Conservation (phyloP, 2,888 invertebrate species). For the Dolichomitus sp. region DNA sequence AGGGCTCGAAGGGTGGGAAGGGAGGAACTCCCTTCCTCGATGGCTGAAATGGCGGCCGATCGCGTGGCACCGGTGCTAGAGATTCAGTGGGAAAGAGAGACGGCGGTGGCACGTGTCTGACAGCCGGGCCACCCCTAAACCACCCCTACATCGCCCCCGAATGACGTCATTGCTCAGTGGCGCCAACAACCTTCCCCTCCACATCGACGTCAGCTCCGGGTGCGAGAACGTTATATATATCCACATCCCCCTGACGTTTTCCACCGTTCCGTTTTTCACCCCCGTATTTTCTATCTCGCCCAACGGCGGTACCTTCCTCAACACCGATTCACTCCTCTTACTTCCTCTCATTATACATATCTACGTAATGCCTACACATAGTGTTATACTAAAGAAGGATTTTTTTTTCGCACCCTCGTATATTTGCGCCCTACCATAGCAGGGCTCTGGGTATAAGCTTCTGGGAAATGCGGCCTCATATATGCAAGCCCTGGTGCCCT, state of each 20-base stretch:
- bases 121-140: constrained; percentile 65
- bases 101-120: constrained; percentile 76
- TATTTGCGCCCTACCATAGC: background rate
- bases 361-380: background rate
- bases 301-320: constrained; percentile 13
- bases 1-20: background rate
- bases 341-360: constrained; percentile 1
- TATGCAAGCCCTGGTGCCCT: constrained; percentile 35
- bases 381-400: constrained; percentile 39
- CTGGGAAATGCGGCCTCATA: constrained; percentile 54
- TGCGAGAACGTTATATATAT: constrained; percentile 35
- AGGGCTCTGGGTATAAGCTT: constrained; percentile 33
- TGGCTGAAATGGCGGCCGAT: constrained; percentile 60
- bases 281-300: constrained; percentile 25
- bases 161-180: constrained; percentile 81
- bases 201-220: constrained; percentile 77
- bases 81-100: constrained; percentile 73
- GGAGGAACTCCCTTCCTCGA: constrained; percentile 9
- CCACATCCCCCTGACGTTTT: constrained; percentile 1
- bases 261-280: constrained; percentile 5
- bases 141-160: constrained; percentile 76
- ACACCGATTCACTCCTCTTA: background rate
- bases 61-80: constrained; percentile 60
- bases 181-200: constrained; percentile 73
- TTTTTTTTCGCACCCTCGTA: constrained; percentile 13